Percentiles rank a stretch among this genome's conserved stretches.
phyloP scores from a whole-genome alignment of 1,140 invertebrate species.

The Papilio polytes region DNA sequence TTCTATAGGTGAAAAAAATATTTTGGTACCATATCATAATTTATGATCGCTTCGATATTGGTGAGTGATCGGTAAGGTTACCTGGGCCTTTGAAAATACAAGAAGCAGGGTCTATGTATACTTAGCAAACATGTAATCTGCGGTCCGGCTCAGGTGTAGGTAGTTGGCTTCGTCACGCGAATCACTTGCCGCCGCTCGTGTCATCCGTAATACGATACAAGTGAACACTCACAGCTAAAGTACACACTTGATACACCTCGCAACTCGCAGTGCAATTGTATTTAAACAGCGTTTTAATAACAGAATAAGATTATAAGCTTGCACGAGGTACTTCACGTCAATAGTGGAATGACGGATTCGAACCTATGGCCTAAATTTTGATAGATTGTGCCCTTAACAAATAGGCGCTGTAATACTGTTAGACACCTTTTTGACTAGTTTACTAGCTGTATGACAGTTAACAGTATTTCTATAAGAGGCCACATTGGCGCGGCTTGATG shows the following conservation, averaged over 20 bases:
- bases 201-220: conserved; percentile 25
- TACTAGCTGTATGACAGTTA: too few relatives aligned
- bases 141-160: neutral
- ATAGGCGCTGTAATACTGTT: neutral
- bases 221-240: conserved; percentile 11
- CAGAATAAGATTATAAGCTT: too few relatives aligned
- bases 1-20: conserved; percentile 70
- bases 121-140: neutral
- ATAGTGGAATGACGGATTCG: neutral
- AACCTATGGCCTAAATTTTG: neutral
- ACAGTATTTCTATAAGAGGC: too few relatives aligned
- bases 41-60: neutral
- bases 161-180: conserved; percentile 20
- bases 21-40: neutral
- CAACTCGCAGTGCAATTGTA: neutral
- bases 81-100: too few relatives aligned
- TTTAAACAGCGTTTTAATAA: neutral
- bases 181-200: conserved; percentile 8
- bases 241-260: neutral
- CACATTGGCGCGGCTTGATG: too few relatives aligned
- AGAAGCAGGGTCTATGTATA: neutral
- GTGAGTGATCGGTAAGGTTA: too few relatives aligned
- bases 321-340: too few relatives aligned
- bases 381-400: neutral
- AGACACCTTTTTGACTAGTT: too few relatives aligned